phyloP scores from a whole-genome alignment of 2,113 vertebrate species.

The Tylochromis polylepis region DNA sequence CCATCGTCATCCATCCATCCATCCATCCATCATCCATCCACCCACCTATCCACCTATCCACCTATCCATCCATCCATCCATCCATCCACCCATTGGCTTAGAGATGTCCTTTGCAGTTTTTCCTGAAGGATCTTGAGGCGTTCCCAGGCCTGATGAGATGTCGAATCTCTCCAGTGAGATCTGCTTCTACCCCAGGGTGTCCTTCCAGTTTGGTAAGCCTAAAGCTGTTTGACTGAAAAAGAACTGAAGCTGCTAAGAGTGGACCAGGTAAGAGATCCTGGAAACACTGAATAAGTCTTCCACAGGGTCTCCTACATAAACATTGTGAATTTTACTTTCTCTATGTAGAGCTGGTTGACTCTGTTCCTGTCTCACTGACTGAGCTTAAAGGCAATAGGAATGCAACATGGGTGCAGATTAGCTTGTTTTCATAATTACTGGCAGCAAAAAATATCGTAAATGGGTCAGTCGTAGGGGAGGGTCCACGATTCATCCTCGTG shows the following conservation, averaged over 20 bases:
- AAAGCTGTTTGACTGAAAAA: background rate
- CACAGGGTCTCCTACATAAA: background rate
- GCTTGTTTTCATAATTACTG: background rate
- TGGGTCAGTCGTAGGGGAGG: background rate
- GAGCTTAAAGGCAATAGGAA: too few relatives aligned
- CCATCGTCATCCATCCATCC: too few relatives aligned
- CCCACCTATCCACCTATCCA: rapidly evolving
- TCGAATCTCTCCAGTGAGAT: background rate
- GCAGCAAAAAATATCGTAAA: background rate
- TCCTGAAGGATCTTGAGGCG: background rate
- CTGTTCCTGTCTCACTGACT: background rate
- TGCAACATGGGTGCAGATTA: background rate
- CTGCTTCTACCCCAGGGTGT: background rate
- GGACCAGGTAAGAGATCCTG: background rate
- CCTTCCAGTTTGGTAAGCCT: background rate
- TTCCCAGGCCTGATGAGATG: background rate
- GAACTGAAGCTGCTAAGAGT: background rate
- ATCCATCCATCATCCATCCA: rapidly evolving
- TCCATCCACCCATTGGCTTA: background rate
- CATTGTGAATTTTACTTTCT: background rate
- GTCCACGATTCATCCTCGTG: background rate
- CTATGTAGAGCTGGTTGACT: background rate
- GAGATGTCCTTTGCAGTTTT: background rate
- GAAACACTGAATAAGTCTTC: background rate
- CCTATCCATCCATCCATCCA: rapidly evolving